Conservation (phyloP, 1,140 invertebrate genomes). For the Macrotrachela quadricornifera region DNA sequence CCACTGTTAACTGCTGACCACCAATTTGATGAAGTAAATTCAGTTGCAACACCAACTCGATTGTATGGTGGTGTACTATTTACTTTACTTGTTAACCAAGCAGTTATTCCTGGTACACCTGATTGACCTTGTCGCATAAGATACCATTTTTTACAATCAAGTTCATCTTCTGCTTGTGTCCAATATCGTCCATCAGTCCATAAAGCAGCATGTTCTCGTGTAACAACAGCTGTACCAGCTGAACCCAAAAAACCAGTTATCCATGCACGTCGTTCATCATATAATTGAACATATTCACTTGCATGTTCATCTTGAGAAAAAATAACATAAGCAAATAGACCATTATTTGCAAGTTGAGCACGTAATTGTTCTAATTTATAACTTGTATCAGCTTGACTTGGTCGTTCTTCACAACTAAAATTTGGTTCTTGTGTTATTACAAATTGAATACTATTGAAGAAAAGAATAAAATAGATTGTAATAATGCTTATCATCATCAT, state of each 20-base stretch:
- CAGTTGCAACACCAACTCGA: slow-evolving; percentile 59
- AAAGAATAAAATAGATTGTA: no score
- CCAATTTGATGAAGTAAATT: slow-evolving; percentile 24
- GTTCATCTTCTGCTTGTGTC: slow-evolving; percentile 39
- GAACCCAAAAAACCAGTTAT: slow-evolving; percentile 3
- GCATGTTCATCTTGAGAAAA: slow-evolving; percentile 1
- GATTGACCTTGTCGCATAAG: slow-evolving; percentile 46
- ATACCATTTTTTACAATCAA: slow-evolving; percentile 31
- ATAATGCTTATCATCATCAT: no score
- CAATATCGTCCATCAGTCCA: slow-evolving; percentile 94
- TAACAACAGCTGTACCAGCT: slow-evolving; percentile 53
- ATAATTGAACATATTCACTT: slow-evolving; percentile 5
- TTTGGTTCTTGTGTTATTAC: no score
- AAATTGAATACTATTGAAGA: no score
- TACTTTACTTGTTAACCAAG: no score
- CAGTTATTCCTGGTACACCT: no score
- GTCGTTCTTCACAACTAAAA: no score
- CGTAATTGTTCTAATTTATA: background rate
- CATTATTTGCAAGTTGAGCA: background rate
- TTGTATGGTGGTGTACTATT: slow-evolving; percentile 33
- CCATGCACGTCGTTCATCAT: slow-evolving; percentile 4
- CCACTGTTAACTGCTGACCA: slow-evolving; percentile 1
- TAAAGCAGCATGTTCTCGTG: slow-evolving; percentile 47
- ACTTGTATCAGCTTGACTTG: background rate
- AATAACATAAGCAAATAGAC: background rate